Base-by-base conservation (phyloP, 1,140 invertebrate species). In the Wiebesia pumilae region DNA sequence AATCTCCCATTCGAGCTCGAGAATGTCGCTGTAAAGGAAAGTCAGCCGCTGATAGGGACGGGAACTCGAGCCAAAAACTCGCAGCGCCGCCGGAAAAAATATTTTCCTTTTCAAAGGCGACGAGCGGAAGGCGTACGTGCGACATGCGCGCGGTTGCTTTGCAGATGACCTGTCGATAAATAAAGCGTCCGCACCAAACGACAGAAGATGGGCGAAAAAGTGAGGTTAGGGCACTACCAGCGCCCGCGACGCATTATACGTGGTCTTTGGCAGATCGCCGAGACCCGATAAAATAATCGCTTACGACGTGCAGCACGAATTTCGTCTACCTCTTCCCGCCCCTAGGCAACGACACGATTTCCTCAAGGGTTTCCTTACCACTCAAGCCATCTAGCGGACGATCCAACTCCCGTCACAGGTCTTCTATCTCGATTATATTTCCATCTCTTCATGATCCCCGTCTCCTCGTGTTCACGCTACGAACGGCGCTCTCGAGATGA, bases 211-310 rank as follows among this genome's bases (percentile, higher is more conserved):
- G 51, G 58, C 27, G 35, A 62, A 10, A 79, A 83, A 71, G 69
- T 30, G 67, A 40, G 38, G 80, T 54, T 62, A 65, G 47, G 38
- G n/a, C 19, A 19, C 9, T 24, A 54, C 71, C 51, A 47, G 77
- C 88, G 27, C 24, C 58, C 58, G 6, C 21, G 58, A 62, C 58
- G 58, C 21, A 2, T 62, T 62, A 27, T 62, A 62, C 58, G 87
- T 89, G 84, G 86, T 67, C 86, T 89, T 89, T 92, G 92, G 92
- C 92, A 91, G 92, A 93, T 93, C 90, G 92, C 92, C 92, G 82
- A 81, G 69, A 75, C 73, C 54, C 86, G 92, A 93, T 92, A 92
- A 92, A 92, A 92, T 93, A 93, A 92, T 93, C 92, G 91, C 84
- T 86, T 86, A 86, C 84, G 84, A 86, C 47, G 84, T 73, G 69